Evolutionary conservation across 2,888 invertebrate genomes (phyloP), one percentile per base, ranked within the genome.

Genomic region (Hybos culiciformis): DNA sequence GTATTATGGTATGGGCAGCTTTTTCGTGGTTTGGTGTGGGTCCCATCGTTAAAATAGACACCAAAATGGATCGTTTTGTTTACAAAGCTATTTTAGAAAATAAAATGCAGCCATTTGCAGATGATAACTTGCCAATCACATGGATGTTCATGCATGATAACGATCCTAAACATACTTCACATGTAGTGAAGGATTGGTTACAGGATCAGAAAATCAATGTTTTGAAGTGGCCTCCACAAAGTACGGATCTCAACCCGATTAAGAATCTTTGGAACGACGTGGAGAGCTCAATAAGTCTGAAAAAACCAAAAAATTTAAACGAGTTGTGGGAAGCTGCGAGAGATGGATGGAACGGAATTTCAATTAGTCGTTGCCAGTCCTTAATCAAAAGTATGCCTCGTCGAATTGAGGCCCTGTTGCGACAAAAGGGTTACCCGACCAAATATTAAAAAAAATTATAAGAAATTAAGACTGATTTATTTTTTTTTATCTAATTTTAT

Each of bases 31-130:
- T 38, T 24, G 43, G 44, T 12, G 33, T 41, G 17, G 39, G 42
- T 12, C 24, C 41, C 9, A 12, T 46, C 21, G 18, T 37, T 17
- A 20, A 18, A 29, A 45, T 42, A 37, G 19, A 42, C 15, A 24
- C 29, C 8, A 41, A 20, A 37, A 42, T 45, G 39, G 45, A 45
- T 19, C 42, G 26, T 11, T 33, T 23, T 23, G 15, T 18, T 14
- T 39, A 43, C 15, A 39, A 26, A 18, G 8, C 36, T 24, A 43
- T 43, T 15, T 7, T 42, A 3, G 19, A 3, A 4, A 19, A 29
- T 29, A 11, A 20, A 9, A 39, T 15, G 19, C 15, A 17, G 31
- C 18, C 19, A 31, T 18, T 19, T 39, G 31, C 39, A 9, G 39
- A 39, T 31, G 18, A 39, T 19, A 39, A 39, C 20, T 15, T 39